A percentile compares a stretch with the other conserved stretches of the same genome.
phyloP scores from a whole-genome alignment of 2,113 vertebrate species.

The Chlorodrepanis virens region DNA sequence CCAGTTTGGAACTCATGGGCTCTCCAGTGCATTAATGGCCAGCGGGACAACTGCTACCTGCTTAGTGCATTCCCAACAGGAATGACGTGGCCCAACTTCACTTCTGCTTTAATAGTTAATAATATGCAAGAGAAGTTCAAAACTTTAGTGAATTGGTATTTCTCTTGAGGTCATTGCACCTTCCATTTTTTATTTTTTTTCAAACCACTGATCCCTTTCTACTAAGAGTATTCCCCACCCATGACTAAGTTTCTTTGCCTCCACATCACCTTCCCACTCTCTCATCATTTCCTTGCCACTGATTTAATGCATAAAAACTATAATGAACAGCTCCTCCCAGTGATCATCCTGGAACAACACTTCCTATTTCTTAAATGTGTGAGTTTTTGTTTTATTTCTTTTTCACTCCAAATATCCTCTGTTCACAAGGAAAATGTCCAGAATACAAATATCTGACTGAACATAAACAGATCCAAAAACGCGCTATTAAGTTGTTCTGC shows the following conservation, averaged over 20 bases:
- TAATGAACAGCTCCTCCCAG: background rate
- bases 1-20: background rate
- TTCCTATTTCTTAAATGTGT: background rate
- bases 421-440: background rate
- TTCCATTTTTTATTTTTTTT: too few species aligned
- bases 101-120: background rate
- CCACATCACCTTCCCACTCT: background rate
- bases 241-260: background rate
- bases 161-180: background rate
- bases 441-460: background rate
- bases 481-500: background rate
- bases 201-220: background rate
- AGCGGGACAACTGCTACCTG: background rate
- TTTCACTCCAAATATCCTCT: background rate
- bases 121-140: background rate
- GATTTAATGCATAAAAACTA: background rate
- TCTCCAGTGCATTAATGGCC: background rate
- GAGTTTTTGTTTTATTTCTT: accelerated
- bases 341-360: background rate
- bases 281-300: background rate
- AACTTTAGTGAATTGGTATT: background rate
- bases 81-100: background rate
- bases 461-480: background rate
- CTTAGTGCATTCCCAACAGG: background rate
- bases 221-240: background rate